Evolutionary conservation across 1,140 invertebrate genomes (phyloP), one percentile per base, ranked within the genome.

Genomic region (Ctenoplectra terminalis): DNA sequence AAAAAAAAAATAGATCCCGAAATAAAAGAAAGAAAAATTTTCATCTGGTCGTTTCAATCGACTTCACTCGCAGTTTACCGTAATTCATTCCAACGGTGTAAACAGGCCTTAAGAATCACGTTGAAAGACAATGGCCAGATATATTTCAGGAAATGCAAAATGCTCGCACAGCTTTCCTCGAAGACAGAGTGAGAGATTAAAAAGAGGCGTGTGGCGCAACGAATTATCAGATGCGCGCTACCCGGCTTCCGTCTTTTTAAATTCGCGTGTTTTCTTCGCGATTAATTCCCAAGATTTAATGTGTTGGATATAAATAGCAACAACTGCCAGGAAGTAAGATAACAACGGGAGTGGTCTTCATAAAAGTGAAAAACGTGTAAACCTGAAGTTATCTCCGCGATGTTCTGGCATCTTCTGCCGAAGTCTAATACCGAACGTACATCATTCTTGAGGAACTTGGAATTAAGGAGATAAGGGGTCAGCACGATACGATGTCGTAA

Each of bases 81-180:
- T 13, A 26, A n/a, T n/a, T n/a, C n/a, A n/a, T n/a, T n/a, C n/a
- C n/a, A n/a, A 23, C 46, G 2, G 20, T n/a, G 26, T 34, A 70
- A 77, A 70, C 73, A 37, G 13, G 13, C 23, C 26, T 52, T 50
- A 58, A 60, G 60, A 70, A 46, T 61, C 63, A 3, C 37, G 26
- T 63, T 43, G 13, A 43, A 58, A 61, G 58, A 86, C 84, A 86
- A 86, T 86, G 43, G 82, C 56, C 58, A 52, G 77, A 81, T 72
- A 64, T 40, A 61, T 81, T 82, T 58, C 77, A 72, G n/a, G 70
- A 76, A 64, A 81, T 66, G 66, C 63, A 60, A 74, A 40, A 48
- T 83, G 69, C 81, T 52, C 66, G 75, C 74, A 72, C 60, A 40
- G 40, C 43, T 70, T 64, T 85, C 66, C 66, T 64, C 50, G 46